A percentile compares a stretch with the other conserved stretches of the same genome.
These are phyloP conservation scores for Bovichtus diacanthus DNA, from an alignment of 2,797 vertebrate species.

Conservation along the genomic window DNA sequence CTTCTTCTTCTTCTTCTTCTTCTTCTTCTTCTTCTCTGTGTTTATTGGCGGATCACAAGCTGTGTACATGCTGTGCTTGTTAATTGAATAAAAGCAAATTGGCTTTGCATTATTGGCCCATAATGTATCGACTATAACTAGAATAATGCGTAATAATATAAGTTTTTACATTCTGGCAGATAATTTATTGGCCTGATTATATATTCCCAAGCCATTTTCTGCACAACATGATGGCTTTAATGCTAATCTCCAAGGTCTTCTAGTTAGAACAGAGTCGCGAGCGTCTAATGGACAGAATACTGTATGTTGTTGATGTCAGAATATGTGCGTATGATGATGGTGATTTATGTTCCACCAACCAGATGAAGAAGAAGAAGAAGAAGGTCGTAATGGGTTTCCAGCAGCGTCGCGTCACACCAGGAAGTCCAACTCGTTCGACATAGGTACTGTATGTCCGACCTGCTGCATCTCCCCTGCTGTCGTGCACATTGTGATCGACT, in stretches of 20 bases:
- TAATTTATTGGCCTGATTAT: no score
- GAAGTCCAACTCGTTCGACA: slow-evolving; percentile 90
- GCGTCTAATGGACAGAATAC: not conserved
- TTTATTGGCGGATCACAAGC: no score
- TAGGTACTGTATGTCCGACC: slow-evolving; percentile 69
- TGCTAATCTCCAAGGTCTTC: not conserved
- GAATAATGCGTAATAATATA: no score
- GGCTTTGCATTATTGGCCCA: no score
- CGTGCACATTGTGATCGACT: not conserved
- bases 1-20: no score
- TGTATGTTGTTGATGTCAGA: not conserved
- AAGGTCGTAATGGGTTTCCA: slow-evolving; percentile 76
- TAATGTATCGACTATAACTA: no score
- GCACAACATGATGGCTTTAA: not conserved
- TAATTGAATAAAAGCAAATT: no score
- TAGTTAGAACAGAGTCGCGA: not conserved
- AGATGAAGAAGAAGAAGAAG: slow-evolving; percentile 79
- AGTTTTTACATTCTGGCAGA: no score
- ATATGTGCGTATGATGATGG: no score
- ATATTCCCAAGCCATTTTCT: no score
- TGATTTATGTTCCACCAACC: slow-evolving; percentile 28
- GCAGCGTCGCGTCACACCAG: slow-evolving; percentile 84
- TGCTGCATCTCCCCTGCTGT: slow-evolving; percentile 15
- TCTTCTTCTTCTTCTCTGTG: no score
- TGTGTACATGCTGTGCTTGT: no score